Percentiles rank a stretch among this genome's conserved stretches.
phyloP scores from a whole-genome alignment of 2,888 invertebrate genomes.

The Dryobota labecula region DNA sequence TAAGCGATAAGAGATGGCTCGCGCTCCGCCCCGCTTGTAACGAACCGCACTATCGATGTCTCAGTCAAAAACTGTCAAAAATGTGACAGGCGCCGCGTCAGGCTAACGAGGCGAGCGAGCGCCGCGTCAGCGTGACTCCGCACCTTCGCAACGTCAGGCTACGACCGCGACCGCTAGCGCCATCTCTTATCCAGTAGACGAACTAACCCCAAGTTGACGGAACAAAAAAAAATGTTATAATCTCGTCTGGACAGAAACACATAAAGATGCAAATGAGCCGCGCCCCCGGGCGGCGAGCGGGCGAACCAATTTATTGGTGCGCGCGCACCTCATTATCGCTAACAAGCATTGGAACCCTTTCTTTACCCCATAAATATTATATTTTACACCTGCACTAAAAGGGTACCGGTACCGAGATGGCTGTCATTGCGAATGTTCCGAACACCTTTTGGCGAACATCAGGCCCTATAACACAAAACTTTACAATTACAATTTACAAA shows the following conservation, averaged over 20 bases:
- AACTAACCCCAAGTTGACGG: constrained; percentile 61
- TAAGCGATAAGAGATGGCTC: constrained; percentile 80
- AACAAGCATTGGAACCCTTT: constrained; percentile 88
- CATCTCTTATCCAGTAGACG: constrained; percentile 82
- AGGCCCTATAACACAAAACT: constrained; percentile 9
- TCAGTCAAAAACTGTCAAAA: constrained; percentile 90
- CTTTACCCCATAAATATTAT: constrained; percentile 89
- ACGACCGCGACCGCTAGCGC: constrained; percentile 72
- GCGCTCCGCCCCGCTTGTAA: constrained; percentile 85
- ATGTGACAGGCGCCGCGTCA: constrained; percentile 89
- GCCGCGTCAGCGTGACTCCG: constrained; percentile 81
- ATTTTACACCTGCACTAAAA: constrained; percentile 88
- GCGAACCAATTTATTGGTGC: constrained; percentile 85
- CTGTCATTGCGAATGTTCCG: constrained; percentile 63
- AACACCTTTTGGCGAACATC: constrained; percentile 62
- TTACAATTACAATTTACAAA: neutral
- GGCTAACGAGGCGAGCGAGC: constrained; percentile 87
- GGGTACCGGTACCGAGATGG: constrained; percentile 64
- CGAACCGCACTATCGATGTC: constrained; percentile 89
- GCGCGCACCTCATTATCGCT: constrained; percentile 89
- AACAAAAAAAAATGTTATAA: constrained; percentile 67
- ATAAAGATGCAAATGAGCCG: constrained; percentile 87
- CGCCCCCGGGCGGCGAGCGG: constrained; percentile 85
- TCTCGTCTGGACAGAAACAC: constrained; percentile 76
- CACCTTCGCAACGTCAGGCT: constrained; percentile 66